Base-by-base conservation (phyloP, 2,888 invertebrate genomes). In the Drosophila formosana region DNA sequence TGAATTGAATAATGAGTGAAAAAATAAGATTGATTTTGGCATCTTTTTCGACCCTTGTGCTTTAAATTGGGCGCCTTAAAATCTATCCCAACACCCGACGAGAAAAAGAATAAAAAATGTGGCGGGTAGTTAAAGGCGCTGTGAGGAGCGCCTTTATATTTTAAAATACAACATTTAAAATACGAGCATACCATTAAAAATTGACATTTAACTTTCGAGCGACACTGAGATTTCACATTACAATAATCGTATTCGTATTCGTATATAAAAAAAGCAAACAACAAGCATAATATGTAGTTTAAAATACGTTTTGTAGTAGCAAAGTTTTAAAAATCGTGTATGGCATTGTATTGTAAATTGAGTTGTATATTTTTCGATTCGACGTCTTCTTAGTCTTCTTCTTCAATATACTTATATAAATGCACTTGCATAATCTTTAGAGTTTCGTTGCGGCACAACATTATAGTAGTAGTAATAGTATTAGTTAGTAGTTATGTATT, bases 391-490 rank as follows among this genome's bases (percentile, higher is more conserved):
- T 55, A 7, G 18, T 50, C 37, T 4, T 37, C 37, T 37, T 37
- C 30, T 43, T 55, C 23, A 37, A 62, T 37, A 37, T n/a, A 18
- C 18, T 18, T 18, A 37, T 63, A 49, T 60, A 77, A 66, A 61
- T 72, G 66, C 72, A 75, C 25, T 50, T 65, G 41, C 46, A 50
- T 37, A 64, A 56, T 32, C 23, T 69, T 41, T 51, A 37, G n/a
- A 34, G 60, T 45, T 71, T 62, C 26, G n/a, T 66, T 51, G 43
- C 52, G 62, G 50, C 60, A 77, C 62, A 60, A 45, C 26, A 43
- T 32, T 18, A 23, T 13, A 30, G 37, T 28, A 28, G 45, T 37
- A 37, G 37, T 37, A 30, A 7, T 37, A 32, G 32, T 32, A 30
- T 2, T 28, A 32, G 32, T 32, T 32, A n/a, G n/a, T 37, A 37